Evolutionary conservation across 1,140 invertebrate genomes (phyloP).

Genomic region (Hypsibius dujardini): DNA sequence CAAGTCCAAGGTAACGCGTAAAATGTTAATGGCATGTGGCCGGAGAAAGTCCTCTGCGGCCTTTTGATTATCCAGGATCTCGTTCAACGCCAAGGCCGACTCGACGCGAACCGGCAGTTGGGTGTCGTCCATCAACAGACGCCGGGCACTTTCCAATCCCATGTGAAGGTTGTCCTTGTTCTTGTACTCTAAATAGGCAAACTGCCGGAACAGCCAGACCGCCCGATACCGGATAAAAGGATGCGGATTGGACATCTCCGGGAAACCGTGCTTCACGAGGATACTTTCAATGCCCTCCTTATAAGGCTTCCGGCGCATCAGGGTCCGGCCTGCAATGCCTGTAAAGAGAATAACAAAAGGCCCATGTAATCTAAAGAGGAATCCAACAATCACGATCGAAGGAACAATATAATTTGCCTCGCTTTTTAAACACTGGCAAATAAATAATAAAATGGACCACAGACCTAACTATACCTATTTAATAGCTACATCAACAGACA

Average conservation of each 20-base stretch:
- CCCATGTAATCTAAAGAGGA: too few relatives aligned
- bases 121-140: constrained; percentile 62
- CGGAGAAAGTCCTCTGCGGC: constrained; percentile 54
- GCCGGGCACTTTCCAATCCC: constrained; percentile 54
- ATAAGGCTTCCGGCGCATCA: constrained; percentile 59
- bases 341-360: too few relatives aligned
- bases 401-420: too few relatives aligned
- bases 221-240: constrained; percentile 39
- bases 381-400: too few relatives aligned
- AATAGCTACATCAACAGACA: too few relatives aligned
- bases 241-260: constrained; percentile 64
- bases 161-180: constrained; percentile 60
- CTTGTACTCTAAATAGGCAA: constrained; percentile 69
- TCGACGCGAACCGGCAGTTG: constrained; percentile 84
- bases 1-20: constrained; percentile 81
- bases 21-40: constrained; percentile 61
- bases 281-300: constrained; percentile 86
- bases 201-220: constrained; percentile 81
- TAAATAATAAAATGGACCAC: too few relatives aligned
- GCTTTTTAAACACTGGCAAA: too few relatives aligned
- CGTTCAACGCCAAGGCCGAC: constrained; percentile 75
- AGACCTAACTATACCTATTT: too few relatives aligned
- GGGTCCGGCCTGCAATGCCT: constrained; percentile 22
- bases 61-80: constrained; percentile 63
- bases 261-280: constrained; percentile 76